Conservation (phyloP, 2,888 invertebrate genomes). For the Belgica antarctica region DNA sequence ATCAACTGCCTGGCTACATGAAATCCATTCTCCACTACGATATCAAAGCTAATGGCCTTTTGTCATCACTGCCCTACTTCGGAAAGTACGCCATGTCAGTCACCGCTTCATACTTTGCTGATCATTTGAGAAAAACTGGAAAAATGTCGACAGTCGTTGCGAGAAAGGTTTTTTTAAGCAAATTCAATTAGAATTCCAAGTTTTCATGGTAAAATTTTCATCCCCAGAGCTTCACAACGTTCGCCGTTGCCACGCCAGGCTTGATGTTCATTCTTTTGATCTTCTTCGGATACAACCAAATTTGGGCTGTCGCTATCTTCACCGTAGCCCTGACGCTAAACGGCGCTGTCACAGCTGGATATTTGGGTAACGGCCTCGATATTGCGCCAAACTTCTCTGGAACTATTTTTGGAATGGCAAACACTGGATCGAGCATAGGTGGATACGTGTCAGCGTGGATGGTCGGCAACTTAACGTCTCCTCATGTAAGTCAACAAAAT, state of each 20-base stretch:
- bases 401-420: constrained; percentile 86
- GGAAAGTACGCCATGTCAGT: constrained; percentile 82
- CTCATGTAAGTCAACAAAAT: constrained; percentile 59
- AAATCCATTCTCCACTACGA: constrained; percentile 73
- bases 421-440: constrained; percentile 77
- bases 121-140: constrained; percentile 66
- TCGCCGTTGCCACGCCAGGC: constrained; percentile 65
- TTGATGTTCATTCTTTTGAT: constrained; percentile 73
- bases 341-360: constrained; percentile 82
- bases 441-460: constrained; percentile 79
- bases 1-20: constrained; percentile 84
- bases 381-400: constrained; percentile 86
- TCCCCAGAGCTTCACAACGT: constrained; percentile 44
- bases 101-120: constrained; percentile 70
- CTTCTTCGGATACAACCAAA: constrained; percentile 66
- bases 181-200: neutral
- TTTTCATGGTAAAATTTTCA: constrained; percentile 40
- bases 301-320: constrained; percentile 74
- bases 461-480: constrained; percentile 73
- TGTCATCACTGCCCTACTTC: constrained; percentile 81
- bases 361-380: constrained; percentile 80
- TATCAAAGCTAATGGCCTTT: constrained; percentile 80
- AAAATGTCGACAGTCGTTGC: constrained; percentile 71
- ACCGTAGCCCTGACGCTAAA: constrained; percentile 77
- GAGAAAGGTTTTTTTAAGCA: constrained; percentile 61